Conservation (phyloP, 2,888 invertebrate species). For the Cephus pulcher region DNA sequence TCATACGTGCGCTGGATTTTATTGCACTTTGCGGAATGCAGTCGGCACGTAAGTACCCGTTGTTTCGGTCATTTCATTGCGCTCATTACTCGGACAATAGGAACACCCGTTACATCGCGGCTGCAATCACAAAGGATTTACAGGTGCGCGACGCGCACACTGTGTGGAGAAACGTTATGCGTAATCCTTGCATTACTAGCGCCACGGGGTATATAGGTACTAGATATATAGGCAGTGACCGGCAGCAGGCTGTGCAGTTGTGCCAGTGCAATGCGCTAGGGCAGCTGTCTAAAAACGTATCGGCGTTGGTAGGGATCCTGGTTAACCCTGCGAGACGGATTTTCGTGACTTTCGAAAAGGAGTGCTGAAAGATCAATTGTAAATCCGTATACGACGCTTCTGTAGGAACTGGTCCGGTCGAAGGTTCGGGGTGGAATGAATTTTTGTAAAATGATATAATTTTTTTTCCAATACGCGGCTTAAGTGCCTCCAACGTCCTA, state of each 20-base stretch:
- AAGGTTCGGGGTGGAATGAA: neutral
- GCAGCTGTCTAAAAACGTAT: neutral
- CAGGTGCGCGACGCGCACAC: neutral
- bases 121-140: neutral
- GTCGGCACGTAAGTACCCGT: conserved; percentile 8
- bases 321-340: neutral
- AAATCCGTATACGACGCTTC: neutral
- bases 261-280: neutral
- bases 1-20: conserved; percentile 6
- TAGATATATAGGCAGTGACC: neutral
- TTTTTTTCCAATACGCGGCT: neutral
- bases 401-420: no score
- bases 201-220: neutral
- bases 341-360: neutral
- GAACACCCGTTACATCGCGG: neutral
- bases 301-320: neutral
- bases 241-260: neutral
- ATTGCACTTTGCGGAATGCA: conserved; percentile 18
- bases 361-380: neutral
- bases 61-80: conserved; percentile 18
- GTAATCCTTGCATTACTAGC: neutral
- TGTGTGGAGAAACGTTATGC: neutral
- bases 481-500: neutral
- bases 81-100: conserved; percentile 18
- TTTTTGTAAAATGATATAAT: neutral